Percentiles rank a stretch among this genome's conserved stretches.
phyloP scores from a whole-genome alignment of 1,140 invertebrate species.

The Microplitis mediator region DNA sequence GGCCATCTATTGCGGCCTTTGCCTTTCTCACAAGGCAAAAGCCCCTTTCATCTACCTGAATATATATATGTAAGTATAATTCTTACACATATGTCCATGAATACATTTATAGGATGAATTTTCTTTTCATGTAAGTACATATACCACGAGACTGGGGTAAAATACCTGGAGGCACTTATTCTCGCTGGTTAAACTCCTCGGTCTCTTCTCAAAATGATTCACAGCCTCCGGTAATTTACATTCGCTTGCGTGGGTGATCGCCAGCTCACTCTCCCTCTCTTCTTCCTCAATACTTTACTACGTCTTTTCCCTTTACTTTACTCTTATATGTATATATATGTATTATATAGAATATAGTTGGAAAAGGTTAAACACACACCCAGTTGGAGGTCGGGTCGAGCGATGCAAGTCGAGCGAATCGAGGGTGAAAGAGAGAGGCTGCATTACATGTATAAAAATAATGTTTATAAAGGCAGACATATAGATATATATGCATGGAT shows the following conservation, averaged over 20 bases:
- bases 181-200: conserved; percentile 34
- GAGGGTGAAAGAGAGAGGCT: conserved; percentile 8
- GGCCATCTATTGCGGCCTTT: conserved; percentile 50
- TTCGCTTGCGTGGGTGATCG: conserved; percentile 62
- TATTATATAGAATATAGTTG: conserved; percentile 9
- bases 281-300: conserved; percentile 36
- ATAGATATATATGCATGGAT: neutral
- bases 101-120: neutral
- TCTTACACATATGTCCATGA: conserved; percentile 2
- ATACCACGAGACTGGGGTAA: conserved; percentile 27
- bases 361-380: conserved; percentile 62
- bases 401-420: conserved; percentile 19
- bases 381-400: conserved; percentile 47
- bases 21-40: conserved; percentile 46
- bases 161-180: conserved; percentile 38
- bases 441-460: neutral
- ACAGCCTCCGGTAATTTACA: conserved; percentile 61
- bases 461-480: neutral
- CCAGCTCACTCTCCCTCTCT: conserved; percentile 38
- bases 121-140: conserved; percentile 33
- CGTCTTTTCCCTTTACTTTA: conserved; percentile 25
- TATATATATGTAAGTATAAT: conserved; percentile 1
- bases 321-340: neutral
- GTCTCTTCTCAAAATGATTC: conserved; percentile 59
- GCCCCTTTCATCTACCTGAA: neutral